Percentiles rank a stretch among this genome's conserved stretches.
phyloP scores from a whole-genome alignment of 2,797 vertebrate genomes.

The Jordanella pulchra region DNA sequence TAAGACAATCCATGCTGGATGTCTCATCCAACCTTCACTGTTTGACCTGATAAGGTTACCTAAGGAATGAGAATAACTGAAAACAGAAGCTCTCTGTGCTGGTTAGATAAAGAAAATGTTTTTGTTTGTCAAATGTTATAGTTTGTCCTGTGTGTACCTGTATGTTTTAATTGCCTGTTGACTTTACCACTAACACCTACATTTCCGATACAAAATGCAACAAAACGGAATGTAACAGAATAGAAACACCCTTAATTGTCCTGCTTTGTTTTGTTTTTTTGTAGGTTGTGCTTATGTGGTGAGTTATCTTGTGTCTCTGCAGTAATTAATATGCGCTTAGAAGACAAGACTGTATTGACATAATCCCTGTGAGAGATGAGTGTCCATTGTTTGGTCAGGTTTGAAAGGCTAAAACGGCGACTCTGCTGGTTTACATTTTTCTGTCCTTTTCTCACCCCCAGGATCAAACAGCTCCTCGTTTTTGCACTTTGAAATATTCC shows the following conservation, averaged over 20 bases:
- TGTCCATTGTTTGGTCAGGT: constrained; percentile 48
- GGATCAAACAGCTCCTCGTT: constrained; percentile 55
- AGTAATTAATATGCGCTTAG: constrained; percentile 72
- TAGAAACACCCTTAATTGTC: constrained; percentile 25
- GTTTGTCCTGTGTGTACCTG: background rate
- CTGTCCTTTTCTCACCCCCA: constrained; percentile 13
- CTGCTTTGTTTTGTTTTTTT: constrained; percentile 44
- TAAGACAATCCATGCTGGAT: constrained; percentile 54
- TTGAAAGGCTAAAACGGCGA: constrained; percentile 26
- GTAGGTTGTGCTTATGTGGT: constrained; percentile 39
- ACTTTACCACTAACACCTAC: no score
- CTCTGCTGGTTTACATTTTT: constrained; percentile 27
- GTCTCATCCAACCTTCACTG: constrained; percentile 39
- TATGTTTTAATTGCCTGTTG: no score
- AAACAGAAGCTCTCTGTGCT: constrained; percentile 7
- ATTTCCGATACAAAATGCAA: no score
- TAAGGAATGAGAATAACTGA: constrained; percentile 34
- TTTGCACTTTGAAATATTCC: constrained; percentile 59
- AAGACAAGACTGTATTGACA: constrained; percentile 68
- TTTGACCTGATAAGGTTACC: constrained; percentile 45
- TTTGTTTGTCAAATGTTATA: background rate
- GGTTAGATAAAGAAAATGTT: background rate
- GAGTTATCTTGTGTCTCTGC: constrained; percentile 59
- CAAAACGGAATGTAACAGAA: no score
- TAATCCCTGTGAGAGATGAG: constrained; percentile 54